phyloP scores from a whole-genome alignment of 2,888 invertebrate genomes.

The Pachycephus smyrnensis region DNA sequence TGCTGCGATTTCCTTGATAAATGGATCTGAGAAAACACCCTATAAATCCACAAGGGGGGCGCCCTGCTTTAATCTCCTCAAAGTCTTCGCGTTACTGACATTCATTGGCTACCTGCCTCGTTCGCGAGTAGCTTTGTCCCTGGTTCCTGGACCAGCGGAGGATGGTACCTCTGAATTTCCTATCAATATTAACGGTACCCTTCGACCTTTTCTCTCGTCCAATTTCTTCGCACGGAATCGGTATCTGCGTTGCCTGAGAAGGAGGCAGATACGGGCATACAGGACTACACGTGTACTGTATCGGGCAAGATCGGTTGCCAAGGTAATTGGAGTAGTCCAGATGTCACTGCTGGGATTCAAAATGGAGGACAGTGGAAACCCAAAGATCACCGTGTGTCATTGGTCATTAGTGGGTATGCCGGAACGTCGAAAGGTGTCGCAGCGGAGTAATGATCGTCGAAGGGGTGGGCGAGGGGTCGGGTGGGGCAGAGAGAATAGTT shows the following conservation, averaged over 20 bases:
- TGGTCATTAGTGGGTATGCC: constrained; percentile 12
- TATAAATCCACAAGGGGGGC: neutral
- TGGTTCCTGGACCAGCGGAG: too few species aligned
- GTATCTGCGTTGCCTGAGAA: neutral
- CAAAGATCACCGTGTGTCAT: constrained; percentile 5
- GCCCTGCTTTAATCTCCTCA: neutral
- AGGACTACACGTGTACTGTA: neutral
- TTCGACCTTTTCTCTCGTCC: neutral
- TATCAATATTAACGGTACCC: too few species aligned
- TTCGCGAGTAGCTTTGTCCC: too few species aligned
- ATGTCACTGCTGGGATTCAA: too few species aligned
- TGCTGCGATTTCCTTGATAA: constrained; percentile 4
- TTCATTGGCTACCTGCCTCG: too few species aligned
- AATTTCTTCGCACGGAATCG: neutral
- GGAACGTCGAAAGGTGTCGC: constrained; percentile 2
- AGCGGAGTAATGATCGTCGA: constrained; percentile 3
- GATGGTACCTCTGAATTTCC: too few species aligned
- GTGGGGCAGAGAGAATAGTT: constrained; percentile 29
- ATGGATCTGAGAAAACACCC: neutral
- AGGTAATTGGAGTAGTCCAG: neutral
- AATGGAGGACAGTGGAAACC: too few species aligned
- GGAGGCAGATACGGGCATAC: neutral
- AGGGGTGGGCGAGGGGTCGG: constrained; percentile 7
- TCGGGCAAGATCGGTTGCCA: neutral
- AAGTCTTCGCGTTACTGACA: too few species aligned